Conservation (phyloP, 1,140 invertebrate genomes). For the Drosophila grimshawi region DNA sequence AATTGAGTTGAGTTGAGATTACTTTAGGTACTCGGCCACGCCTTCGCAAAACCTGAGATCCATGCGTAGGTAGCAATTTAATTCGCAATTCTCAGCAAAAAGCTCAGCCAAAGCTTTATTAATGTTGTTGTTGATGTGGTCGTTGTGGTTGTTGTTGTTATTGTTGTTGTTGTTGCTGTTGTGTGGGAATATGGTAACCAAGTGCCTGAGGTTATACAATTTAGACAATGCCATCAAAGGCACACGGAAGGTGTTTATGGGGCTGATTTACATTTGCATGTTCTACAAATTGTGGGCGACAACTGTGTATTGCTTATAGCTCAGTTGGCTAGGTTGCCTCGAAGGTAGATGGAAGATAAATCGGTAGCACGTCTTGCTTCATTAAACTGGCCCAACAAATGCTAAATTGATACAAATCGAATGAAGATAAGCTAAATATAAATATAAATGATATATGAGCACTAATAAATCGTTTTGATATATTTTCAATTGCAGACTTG, state of each 20-base stretch:
- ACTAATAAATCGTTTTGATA: slow-evolving; percentile 55
- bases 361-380: slow-evolving; percentile 58
- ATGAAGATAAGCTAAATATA: slow-evolving; percentile 27
- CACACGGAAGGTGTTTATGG: slow-evolving; percentile 69
- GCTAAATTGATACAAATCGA: slow-evolving; percentile 73
- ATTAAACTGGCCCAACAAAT: slow-evolving; percentile 68
- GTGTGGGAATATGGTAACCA: slow-evolving; percentile 30
- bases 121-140: slow-evolving; percentile 3
- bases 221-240: slow-evolving; percentile 60
- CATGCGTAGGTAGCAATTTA: slow-evolving; percentile 67
- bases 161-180: slow-evolving; percentile 8
- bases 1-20: slow-evolving; percentile 74
- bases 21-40: slow-evolving; percentile 35
- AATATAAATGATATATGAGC: slow-evolving; percentile 52
- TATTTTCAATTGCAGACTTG: slow-evolving; percentile 74
- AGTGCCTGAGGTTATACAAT: slow-evolving; percentile 59
- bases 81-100: slow-evolving; percentile 50
- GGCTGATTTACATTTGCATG: slow-evolving; percentile 67
- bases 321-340: not conserved
- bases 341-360: slow-evolving; percentile 49
- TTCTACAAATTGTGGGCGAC: slow-evolving; percentile 44
- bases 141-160: slow-evolving; percentile 6
- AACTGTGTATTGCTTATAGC: not conserved
- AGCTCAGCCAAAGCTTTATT: slow-evolving; percentile 18
- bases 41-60: not conserved